Evolutionary conservation across 2,113 vertebrate species (phyloP).

Genomic region (Toxostoma redivivum): DNA sequence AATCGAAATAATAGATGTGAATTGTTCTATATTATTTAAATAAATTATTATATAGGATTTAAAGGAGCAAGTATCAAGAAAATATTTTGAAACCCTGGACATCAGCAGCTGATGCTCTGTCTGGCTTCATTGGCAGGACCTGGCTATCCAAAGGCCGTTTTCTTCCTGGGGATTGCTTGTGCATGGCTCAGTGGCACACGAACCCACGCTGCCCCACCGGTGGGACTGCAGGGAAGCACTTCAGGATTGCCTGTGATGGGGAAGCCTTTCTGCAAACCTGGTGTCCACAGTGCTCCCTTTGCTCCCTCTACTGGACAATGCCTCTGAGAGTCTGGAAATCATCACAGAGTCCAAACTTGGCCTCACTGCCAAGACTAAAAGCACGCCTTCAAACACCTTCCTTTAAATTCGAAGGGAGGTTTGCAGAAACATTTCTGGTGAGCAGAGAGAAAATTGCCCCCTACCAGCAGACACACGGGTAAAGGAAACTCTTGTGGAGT

Average conservation of each 20-base stretch:
- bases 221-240: fast-evolving
- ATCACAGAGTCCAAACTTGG: fast-evolving
- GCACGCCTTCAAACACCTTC: neutral
- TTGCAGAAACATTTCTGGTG: neutral
- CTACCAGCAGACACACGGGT: neutral
- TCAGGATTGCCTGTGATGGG: neutral
- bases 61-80: neutral
- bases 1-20: neutral
- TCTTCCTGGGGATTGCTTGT: neutral
- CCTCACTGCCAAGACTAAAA: neutral
- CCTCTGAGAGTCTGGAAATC: neutral
- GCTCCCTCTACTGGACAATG: neutral
- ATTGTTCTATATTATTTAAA: neutral
- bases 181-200: neutral
- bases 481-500: neutral
- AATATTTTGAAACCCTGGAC: neutral
- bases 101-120: neutral
- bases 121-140: neutral
- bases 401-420: neutral
- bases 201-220: neutral
- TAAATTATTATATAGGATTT: neutral
- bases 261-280: fast-evolving
- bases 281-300: neutral
- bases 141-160: neutral
- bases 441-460: neutral